A percentile compares a stretch with the other conserved stretches of the same genome.
Evolutionary conservation across 2,797 vertebrate species (phyloP).

Genomic region (Potorous gilbertii): DNA sequence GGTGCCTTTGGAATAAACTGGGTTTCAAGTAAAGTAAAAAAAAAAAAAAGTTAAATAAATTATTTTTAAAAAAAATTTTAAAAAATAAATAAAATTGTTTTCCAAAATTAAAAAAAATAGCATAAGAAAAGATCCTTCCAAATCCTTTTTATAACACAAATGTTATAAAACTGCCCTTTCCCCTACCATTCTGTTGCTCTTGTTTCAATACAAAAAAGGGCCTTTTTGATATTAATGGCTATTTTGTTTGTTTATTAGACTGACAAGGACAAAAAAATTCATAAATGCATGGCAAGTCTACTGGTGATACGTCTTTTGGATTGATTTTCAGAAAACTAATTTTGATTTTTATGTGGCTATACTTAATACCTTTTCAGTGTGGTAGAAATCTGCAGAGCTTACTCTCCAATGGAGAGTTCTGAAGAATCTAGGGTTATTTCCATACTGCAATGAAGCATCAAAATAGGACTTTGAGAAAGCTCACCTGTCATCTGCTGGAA

Average conservation of each 20-base stretch:
- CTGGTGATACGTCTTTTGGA: neutral
- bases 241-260: neutral
- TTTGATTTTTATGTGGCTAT: neutral
- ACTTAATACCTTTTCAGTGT: neutral
- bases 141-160: neutral
- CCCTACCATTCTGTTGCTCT: neutral
- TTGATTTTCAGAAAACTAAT: neutral
- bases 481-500: neutral
- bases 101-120: too few relatives aligned
- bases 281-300: neutral
- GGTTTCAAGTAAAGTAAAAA: too few relatives aligned
- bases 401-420: neutral
- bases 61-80: too few relatives aligned
- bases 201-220: neutral
- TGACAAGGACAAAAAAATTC: neutral
- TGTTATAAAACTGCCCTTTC: neutral
- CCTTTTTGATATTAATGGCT: neutral
- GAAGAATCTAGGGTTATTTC: neutral
- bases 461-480: neutral
- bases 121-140: neutral
- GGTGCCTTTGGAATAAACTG: too few relatives aligned
- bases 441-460: neutral
- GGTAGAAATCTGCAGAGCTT: neutral
- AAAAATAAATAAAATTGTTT: too few relatives aligned
- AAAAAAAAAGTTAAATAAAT: too few relatives aligned